These are phyloP conservation scores for Tapera naevia DNA, from an alignment of 2,797 vertebrate genomes.

Conservation along the genomic window DNA sequence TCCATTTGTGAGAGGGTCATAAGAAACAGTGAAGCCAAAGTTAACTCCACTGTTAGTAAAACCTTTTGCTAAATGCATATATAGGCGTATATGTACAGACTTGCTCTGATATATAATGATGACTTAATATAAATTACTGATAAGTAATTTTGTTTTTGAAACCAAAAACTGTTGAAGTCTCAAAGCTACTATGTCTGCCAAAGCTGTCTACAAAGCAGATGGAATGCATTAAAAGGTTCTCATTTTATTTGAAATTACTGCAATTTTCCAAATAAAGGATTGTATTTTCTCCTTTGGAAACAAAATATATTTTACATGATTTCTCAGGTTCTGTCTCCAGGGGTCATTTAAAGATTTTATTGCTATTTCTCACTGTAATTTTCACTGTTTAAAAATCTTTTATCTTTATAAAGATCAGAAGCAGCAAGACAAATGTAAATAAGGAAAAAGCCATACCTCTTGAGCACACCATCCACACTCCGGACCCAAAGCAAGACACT, in stretches of 20 bases:
- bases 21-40: neutral
- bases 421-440: neutral
- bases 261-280: constrained; percentile 72
- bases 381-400: neutral
- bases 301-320: constrained; percentile 42
- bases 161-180: constrained; percentile 50
- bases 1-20: neutral
- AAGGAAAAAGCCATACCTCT: constrained; percentile 81
- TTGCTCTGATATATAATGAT: constrained; percentile 12
- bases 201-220: constrained; percentile 59
- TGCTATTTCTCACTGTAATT: constrained; percentile 33
- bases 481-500: constrained; percentile 88
- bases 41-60: neutral
- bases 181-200: constrained; percentile 57
- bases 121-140: constrained; percentile 27
- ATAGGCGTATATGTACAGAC: neutral
- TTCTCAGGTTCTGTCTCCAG: constrained; percentile 51
- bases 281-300: constrained; percentile 52
- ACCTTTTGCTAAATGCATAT: constrained; percentile 9
- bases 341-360: constrained; percentile 30
- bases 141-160: constrained; percentile 33
- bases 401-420: constrained; percentile 7
- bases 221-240: constrained; percentile 67
- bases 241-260: constrained; percentile 70
- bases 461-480: constrained; percentile 96